Conservation (phyloP, 2,888 invertebrate genomes). For the Caenorhabditis japonica region DNA sequence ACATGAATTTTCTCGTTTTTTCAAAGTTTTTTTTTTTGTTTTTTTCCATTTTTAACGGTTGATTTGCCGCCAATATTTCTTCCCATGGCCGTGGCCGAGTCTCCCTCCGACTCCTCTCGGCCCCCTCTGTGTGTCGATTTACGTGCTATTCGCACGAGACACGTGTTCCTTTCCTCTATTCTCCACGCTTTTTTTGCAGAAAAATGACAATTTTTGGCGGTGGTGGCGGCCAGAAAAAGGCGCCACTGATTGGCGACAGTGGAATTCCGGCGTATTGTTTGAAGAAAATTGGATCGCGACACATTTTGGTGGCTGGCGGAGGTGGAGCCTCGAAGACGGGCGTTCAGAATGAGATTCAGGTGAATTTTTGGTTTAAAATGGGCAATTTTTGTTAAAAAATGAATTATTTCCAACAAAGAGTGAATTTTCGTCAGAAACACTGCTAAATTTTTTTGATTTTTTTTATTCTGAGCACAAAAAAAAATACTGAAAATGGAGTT, state of each 20-base stretch:
- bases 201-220: constrained; percentile 29
- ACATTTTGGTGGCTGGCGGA: constrained; percentile 93
- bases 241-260: constrained; percentile 60
- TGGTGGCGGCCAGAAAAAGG: constrained; percentile 14
- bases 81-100: too few relatives aligned
- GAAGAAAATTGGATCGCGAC: constrained; percentile 69
- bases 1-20: too few relatives aligned
- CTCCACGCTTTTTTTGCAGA: not conserved
- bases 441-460: too few relatives aligned
- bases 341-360: constrained; percentile 92
- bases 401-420: not conserved
- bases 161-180: not conserved
- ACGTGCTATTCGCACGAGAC: not conserved
- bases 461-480: too few relatives aligned
- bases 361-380: constrained; percentile 13
- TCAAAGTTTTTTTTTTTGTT: too few relatives aligned
- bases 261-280: constrained; percentile 69
- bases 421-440: too few relatives aligned
- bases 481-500: too few relatives aligned
- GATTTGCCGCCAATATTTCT: too few relatives aligned
- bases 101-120: too few relatives aligned
- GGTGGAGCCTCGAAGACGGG: constrained; percentile 97
- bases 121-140: not conserved
- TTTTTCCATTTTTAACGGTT: too few relatives aligned
- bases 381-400: not conserved